These are phyloP conservation scores for Anagyrus pseudococci DNA, from an alignment of 2,888 invertebrate genomes.

Conservation along the genomic window DNA sequence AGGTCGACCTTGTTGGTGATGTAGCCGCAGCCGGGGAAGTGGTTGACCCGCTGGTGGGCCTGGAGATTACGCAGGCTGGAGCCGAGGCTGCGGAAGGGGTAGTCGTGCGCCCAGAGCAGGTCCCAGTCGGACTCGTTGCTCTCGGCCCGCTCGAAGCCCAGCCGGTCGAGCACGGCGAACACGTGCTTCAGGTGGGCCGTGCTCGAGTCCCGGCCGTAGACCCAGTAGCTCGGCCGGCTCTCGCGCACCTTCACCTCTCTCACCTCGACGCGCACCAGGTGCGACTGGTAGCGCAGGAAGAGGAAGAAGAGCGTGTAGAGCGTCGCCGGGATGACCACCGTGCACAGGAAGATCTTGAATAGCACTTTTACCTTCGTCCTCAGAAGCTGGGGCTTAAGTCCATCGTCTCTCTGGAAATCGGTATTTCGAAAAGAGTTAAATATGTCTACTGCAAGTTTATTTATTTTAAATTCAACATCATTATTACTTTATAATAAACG, in stretches of 20 bases:
- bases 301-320: slow-evolving; percentile 47
- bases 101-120: slow-evolving; percentile 93
- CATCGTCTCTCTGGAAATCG: slow-evolving; percentile 35
- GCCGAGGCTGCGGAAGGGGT: slow-evolving; percentile 76
- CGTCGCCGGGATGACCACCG: slow-evolving; percentile 44
- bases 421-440: slow-evolving; percentile 3
- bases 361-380: slow-evolving; percentile 49
- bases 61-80: slow-evolving; percentile 68
- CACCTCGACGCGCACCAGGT: slow-evolving; percentile 24
- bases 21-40: slow-evolving; percentile 92
- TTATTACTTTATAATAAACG: too few species aligned
- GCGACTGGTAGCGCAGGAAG: slow-evolving; percentile 42
- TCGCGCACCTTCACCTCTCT: slow-evolving; percentile 39
- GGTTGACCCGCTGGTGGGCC: slow-evolving; percentile 84
- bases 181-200: slow-evolving; percentile 82
- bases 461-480: too few species aligned
- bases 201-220: slow-evolving; percentile 66
- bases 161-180: slow-evolving; percentile 74
- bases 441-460: too few species aligned
- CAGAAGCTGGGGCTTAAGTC: slow-evolving; percentile 38
- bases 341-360: slow-evolving; percentile 47
- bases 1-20: slow-evolving; percentile 92
- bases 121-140: slow-evolving; percentile 74
- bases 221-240: slow-evolving; percentile 65
- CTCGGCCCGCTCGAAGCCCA: slow-evolving; percentile 73